Conservation (phyloP, 2,888 invertebrate genomes). For the Beris chalybata region DNA sequence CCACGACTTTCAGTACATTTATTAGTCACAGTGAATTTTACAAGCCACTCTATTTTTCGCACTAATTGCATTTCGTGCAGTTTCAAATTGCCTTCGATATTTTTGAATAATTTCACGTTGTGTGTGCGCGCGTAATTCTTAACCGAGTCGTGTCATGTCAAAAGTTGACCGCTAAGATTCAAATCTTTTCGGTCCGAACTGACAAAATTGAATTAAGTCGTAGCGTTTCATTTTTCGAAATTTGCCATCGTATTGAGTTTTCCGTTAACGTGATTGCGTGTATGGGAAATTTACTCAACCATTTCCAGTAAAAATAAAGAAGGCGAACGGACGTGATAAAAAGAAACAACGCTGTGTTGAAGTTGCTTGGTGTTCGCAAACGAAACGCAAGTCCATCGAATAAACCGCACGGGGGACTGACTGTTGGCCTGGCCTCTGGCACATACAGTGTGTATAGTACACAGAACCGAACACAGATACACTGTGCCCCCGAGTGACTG, state of each 20-base stretch:
- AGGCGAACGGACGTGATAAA: not conserved
- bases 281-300: conserved; percentile 7
- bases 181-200: too few species aligned
- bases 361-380: not conserved
- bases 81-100: conserved; percentile 14
- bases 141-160: too few species aligned
- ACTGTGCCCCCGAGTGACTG: too few species aligned
- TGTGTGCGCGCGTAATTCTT: conserved; percentile 24
- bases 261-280: conserved; percentile 3
- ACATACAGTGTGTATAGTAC: conserved; percentile 10
- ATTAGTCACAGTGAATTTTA: too few species aligned
- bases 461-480: too few species aligned
- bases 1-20: too few species aligned
- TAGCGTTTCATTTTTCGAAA: too few species aligned
- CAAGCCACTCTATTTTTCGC: too few species aligned
- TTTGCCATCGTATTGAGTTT: not conserved
- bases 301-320: not conserved
- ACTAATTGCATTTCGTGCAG: conserved; percentile 16
- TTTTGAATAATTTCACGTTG: conserved; percentile 16
- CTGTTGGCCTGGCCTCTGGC: not conserved
- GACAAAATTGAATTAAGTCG: too few species aligned
- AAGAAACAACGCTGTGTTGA: not conserved
- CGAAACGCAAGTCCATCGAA: too few species aligned
- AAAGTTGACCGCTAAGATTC: conserved; percentile 8
- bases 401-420: conserved; percentile 8